Base-by-base conservation (phyloP, 2,888 invertebrate species). In the Altica lythri region DNA sequence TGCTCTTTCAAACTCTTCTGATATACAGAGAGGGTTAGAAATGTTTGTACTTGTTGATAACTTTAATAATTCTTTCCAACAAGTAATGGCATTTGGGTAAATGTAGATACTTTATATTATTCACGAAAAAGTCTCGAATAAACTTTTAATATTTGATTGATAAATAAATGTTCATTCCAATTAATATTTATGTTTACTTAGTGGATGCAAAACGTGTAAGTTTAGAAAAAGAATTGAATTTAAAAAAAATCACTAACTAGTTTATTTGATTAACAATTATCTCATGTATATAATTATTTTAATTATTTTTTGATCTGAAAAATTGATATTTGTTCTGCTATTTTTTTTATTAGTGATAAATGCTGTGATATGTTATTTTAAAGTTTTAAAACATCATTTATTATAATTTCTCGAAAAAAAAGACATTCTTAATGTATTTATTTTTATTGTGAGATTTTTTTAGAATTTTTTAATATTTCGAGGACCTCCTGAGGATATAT, bases 141-240 rank as follows among this genome's bases (percentile, higher is more conserved):
- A 17, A 27, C 9, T 18, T 18, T 4, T 14, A 42, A 38, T 38
- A 38, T 19, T 16, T 35, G 34, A 10, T 6, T 13, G 13, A 27
- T 16, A 16, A 16, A 18, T 46, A 30, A 22, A 25, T 19, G 27
- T 30, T 44, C 32, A 29, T 29, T 45, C 65, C 68, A 69, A 67
- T 67, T 68, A 65, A 66, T 68, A 65, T 32, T 70, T 67, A 59
- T 55, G 60, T 60, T 62, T 53, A 53, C 50, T 57, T 59, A 16
- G 16, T 17, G 10, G 17, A 35, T n/a, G 10, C 18, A 35, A 35
- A 17, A 35, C 25, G 30, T 9, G 30, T 30, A 2, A 2, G n/a
- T 8, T 27, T 27, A 12, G 4, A 12, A 30, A 30, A 9, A 9
- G 25, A 25, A 25, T 25, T 25, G 25, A 9, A 2, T 25, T 25